These are phyloP conservation scores for Mesopsocus fuscifrons DNA, from an alignment of 2,888 invertebrate species.

Conservation along the genomic window DNA sequence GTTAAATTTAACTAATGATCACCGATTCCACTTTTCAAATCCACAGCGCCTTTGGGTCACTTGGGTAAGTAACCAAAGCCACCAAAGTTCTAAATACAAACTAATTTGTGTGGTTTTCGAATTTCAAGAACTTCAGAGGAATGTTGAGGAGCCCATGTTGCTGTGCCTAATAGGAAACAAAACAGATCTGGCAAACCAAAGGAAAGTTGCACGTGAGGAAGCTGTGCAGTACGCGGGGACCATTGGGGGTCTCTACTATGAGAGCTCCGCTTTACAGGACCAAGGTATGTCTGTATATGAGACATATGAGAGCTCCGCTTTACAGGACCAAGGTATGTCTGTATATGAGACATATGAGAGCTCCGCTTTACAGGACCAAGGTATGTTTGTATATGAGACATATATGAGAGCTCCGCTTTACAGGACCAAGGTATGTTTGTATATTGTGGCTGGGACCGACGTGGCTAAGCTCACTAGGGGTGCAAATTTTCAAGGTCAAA, in stretches of 20 bases:
- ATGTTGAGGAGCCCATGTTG: slow-evolving; percentile 61
- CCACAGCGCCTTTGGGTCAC: too few relatives aligned
- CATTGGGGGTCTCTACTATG: slow-evolving; percentile 69
- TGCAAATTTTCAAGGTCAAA: too few relatives aligned
- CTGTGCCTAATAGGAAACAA: slow-evolving; percentile 74
- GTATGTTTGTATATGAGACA: slow-evolving; percentile 21
- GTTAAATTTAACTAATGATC: too few relatives aligned
- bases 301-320: slow-evolving; percentile 58
- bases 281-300: slow-evolving; percentile 29
- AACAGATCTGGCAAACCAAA: slow-evolving; percentile 43
- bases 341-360: slow-evolving; percentile 39
- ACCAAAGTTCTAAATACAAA: too few relatives aligned
- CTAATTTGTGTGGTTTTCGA: too few relatives aligned
- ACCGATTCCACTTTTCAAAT: too few relatives aligned
- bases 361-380: slow-evolving; percentile 56
- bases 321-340: slow-evolving; percentile 42
- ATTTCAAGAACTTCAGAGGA: slow-evolving; percentile 34
- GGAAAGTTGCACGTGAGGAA: slow-evolving; percentile 42
- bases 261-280: slow-evolving; percentile 63
- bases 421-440: slow-evolving; percentile 37
- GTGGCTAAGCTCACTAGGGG: too few relatives aligned
- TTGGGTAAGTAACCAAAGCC: too few relatives aligned
- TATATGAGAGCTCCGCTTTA: slow-evolving; percentile 63
- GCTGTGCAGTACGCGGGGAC: slow-evolving; percentile 55
- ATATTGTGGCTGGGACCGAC: too few relatives aligned